These are phyloP conservation scores for Myxocyprinus asiaticus DNA, from an alignment of 2,113 vertebrate species.

Conservation along the genomic window DNA sequence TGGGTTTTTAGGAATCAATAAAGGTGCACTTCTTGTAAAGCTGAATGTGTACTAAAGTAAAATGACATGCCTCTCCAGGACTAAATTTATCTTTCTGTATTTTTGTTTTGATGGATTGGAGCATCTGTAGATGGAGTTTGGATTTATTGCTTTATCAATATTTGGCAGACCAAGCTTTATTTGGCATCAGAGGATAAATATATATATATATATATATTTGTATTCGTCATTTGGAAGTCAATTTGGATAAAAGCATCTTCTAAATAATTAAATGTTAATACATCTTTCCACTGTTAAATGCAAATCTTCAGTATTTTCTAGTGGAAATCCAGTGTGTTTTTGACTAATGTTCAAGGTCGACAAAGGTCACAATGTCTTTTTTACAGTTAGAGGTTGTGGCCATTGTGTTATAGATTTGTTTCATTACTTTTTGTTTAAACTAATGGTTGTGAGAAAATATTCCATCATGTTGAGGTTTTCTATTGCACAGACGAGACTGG, in stretches of 20 bases:
- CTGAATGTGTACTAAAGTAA: neutral
- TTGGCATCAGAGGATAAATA: neutral
- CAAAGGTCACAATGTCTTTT: conserved; percentile 21
- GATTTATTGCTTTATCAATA: neutral
- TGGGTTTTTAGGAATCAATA: neutral
- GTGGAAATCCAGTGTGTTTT: neutral
- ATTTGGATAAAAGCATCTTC: neutral
- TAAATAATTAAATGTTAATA: neutral
- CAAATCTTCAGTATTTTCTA: neutral
- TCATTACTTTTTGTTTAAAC: conserved; percentile 26
- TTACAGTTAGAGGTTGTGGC: conserved; percentile 5
- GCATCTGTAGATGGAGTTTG: neutral
- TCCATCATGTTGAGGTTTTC: conserved; percentile 43
- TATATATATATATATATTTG: too few species aligned
- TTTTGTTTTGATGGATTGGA: conserved; percentile 26
- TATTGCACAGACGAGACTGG: conserved; percentile 32
- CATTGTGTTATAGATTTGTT: conserved; percentile 24
- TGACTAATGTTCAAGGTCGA: conserved; percentile 18
- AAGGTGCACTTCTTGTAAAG: too few species aligned
- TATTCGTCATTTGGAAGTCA: neutral
- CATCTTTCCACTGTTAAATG: neutral
- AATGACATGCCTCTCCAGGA: neutral
- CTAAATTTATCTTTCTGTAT: conserved; percentile 21
- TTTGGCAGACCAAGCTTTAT: neutral
- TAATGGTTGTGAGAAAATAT: conserved; percentile 45